Base-by-base conservation (phyloP, 2,113 vertebrate genomes). In the Oxyura jamaicensis region DNA sequence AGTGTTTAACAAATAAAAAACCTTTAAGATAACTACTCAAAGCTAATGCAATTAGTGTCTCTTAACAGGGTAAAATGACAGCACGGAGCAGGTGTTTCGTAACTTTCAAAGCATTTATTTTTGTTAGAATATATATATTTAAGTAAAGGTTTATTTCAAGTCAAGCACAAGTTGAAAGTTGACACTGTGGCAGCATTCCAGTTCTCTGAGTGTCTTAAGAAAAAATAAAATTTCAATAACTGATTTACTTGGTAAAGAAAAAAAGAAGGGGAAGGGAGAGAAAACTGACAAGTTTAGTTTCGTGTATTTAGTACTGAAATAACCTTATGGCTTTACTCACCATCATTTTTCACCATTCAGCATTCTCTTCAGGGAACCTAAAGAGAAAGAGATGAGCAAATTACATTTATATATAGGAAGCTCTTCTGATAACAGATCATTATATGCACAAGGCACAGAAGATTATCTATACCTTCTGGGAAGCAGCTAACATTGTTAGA, bases 331-430 rank as follows among this genome's bases (percentile, higher is more conserved):
- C n/a, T 50, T 56, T 83, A 88, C 76, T 96, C 41, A 93, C 93
- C 79, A 29, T 81, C 77, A 67, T 66, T 91, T 93, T 65, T 81
- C 39, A 83, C 59, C 29, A 59, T 46, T 36, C 76, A 78, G 35
- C 55, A 50, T 86, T 83, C 22, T 67, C 76, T 75, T 71, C 88
- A 87, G 71, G 18, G 21, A 92, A 31, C 78, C 83, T 93, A 84
- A 35, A 71, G n/a, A 83, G 33, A 89, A 81, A 82, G 33, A 90
- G 35, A 90, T 8, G 1, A 91, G 91, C 8, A 85, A 88, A 78
- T 28, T 1, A 93, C 81, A 78, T 86, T 84, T 82, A 7, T 18
- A 76, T 35, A 19, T 58, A 69, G 16, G 26, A 87, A 87, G 18
- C 29, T 50, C 46, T 41, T 75, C 42, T 60, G 18, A 71, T 66